These are phyloP conservation scores for Oikopleura vanhoeffeni DNA, from an alignment of 23 tunicate genomes.

Conservation along the genomic window DNA sequence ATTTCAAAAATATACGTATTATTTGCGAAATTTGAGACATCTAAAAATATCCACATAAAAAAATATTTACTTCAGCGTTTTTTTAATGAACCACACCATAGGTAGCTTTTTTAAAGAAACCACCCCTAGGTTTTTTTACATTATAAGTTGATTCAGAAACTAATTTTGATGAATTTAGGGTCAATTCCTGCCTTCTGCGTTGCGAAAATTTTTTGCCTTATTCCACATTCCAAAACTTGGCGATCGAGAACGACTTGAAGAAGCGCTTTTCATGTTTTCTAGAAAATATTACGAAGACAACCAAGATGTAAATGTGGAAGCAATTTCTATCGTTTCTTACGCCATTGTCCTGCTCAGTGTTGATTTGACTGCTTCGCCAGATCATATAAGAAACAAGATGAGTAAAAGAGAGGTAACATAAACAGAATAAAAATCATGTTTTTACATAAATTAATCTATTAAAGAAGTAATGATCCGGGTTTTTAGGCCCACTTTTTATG, in stretches of 20 bases:
- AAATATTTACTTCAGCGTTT: no score
- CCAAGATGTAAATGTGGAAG: slow-evolving; percentile 33
- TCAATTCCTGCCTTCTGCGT: slow-evolving; percentile 76
- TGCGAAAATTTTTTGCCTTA: slow-evolving; percentile 72
- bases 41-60: no score
- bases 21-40: no score
- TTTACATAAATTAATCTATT: no score
- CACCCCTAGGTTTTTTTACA: no score
- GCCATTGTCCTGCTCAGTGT: slow-evolving; percentile 84
- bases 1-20: no score
- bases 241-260: slow-evolving; percentile 34
- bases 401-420: slow-evolving; percentile 57
- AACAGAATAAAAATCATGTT: not conserved
- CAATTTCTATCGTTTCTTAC: slow-evolving; percentile 50
- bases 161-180: no score
- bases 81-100: no score
- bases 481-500: no score
- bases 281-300: slow-evolving; percentile 55
- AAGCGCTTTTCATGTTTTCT: slow-evolving; percentile 51
- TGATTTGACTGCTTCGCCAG: slow-evolving; percentile 42
- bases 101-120: no score
- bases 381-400: slow-evolving; percentile 91
- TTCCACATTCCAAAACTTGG: slow-evolving; percentile 64
- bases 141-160: no score
- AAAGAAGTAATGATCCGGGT: no score